Evolutionary conservation across 1,140 invertebrate genomes (phyloP), one percentile per base, ranked within the genome.

Genomic region (Magallana gigas): DNA sequence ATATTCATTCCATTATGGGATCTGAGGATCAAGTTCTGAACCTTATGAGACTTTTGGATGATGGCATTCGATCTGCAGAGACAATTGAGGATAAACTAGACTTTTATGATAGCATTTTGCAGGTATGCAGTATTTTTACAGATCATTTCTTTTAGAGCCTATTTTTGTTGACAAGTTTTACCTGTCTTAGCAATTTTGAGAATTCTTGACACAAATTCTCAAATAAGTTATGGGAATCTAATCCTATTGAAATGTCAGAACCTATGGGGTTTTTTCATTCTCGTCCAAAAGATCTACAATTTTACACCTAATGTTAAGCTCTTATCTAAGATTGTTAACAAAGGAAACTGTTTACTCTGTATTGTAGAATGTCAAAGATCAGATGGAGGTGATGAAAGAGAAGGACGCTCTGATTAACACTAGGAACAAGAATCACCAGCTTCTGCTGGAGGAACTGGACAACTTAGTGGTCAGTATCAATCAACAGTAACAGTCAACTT

Each of bases 331-430:
- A 48, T 4, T 48, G 36, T 48, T 48, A 4, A 4, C 36, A 48
- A 48, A 48, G 36, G 36, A 48, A 48, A 48, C 36, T 48, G 36
- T 48, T 23, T 48, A 48, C 36, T 48, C 8, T 84, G 64, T 85
- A 16, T 87, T 91, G 18, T 86, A 95, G 95, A 93, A 92, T 92
- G 94, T 95, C 8, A 94, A 95, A 85, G 95, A 95, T 48, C 94
- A 94, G 92, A 95, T 95, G 93, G 95, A 95, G 87, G 97, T 98
- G 92, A 98, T 99, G 95, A 98, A 98, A 90, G 97, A 98, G 91
- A 98, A 98, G 94, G 98, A 98, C 96, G 96, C 97, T 7, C 96
- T 97, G 90, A 97, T 98, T 92, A 97, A 98, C 94, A 97, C 97
- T 5, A 97, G 97, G 12, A 98, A 98, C 94, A 96, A 96, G 87